Base-by-base conservation (phyloP, 2,888 invertebrate genomes). In the Drosophila parthenogenetica region DNA sequence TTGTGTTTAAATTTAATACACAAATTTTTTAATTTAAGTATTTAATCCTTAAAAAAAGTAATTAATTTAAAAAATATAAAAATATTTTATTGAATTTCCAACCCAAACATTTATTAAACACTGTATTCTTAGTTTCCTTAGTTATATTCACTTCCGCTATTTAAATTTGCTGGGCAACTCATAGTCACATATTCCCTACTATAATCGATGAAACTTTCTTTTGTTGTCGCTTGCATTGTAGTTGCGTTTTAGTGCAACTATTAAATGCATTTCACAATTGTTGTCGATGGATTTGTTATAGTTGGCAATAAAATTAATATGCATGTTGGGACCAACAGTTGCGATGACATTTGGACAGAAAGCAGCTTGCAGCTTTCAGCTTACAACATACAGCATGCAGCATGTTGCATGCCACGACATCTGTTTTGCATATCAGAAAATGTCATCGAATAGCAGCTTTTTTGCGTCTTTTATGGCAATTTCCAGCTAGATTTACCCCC, bases 221-320 rank as follows among this genome's bases (percentile, higher is more conserved):
- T 66, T 54, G 62, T 63, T 69, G 59, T 59, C 49, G 53, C 49
- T 51, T 59, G 69, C 78, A 63, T 69, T 72, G 60, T 78, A 70
- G 76, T 51, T 70, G 55, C 43, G 25, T 76, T 74, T 81, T 70
- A 82, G 83, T 70, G 58, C 72, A 61, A 53, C 86, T 73, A 83
- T 87, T 83, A 83, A 83, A 84, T 79, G 79, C 79, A 66, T 79
- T 74, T 71, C 70, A 82, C 82, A 85, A 78, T 82, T 71, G 77
- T 76, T 85, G 87, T 79, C 88, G 78, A 87, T 85, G 83, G 77
- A 87, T 85, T 80, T 82, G 83, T 85, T 81, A 84, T 85, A 85
- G 85, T 86, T 78, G 78, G 84, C 84, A 82, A 83, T 87, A 81
- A 83, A 87, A 87, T 87, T 87, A 83, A 83, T 83, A 83, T 83